Conservation (phyloP, 2,797 vertebrate species). For the Aeoliscus strigatus region DNA sequence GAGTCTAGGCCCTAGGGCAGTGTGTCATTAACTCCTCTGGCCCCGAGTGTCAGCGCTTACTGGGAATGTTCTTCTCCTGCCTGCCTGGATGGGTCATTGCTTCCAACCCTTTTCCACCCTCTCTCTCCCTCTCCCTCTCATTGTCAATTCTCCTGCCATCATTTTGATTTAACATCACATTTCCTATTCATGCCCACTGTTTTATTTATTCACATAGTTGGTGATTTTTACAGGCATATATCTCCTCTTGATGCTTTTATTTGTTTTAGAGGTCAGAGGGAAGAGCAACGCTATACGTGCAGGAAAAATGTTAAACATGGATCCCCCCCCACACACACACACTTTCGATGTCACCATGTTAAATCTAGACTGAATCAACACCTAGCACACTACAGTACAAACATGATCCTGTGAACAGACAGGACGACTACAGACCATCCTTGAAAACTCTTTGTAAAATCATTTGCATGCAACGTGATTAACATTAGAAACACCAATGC, state of each 20-base stretch:
- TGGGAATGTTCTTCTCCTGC: conserved; percentile 32
- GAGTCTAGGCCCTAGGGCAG: conserved; percentile 31
- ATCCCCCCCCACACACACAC: no score
- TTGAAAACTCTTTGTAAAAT: no score
- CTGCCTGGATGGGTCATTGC: conserved; percentile 35
- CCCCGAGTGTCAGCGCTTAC: conserved; percentile 30
- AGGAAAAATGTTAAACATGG: no score
- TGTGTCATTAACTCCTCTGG: conserved; percentile 44
- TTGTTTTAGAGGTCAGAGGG: background rate
- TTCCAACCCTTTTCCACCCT: conserved; percentile 22
- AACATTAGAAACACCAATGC: no score
- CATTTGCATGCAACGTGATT: no score
- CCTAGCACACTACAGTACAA: no score
- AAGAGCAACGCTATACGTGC: no score
- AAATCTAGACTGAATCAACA: no score
- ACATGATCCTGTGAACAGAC: no score
- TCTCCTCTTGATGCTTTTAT: background rate
- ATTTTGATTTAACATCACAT: conserved; percentile 41
- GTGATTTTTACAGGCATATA: background rate
- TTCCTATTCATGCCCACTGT: conserved; percentile 22
- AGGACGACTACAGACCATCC: no score
- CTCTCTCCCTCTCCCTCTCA: conserved; percentile 15
- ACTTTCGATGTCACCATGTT: no score
- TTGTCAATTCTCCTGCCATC: conserved; percentile 23
- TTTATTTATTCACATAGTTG: conserved; percentile 7